Evolutionary conservation across 2,888 invertebrate species (phyloP), one percentile per base, ranked within the genome.

Genomic region (Cantharis flavilabris): DNA sequence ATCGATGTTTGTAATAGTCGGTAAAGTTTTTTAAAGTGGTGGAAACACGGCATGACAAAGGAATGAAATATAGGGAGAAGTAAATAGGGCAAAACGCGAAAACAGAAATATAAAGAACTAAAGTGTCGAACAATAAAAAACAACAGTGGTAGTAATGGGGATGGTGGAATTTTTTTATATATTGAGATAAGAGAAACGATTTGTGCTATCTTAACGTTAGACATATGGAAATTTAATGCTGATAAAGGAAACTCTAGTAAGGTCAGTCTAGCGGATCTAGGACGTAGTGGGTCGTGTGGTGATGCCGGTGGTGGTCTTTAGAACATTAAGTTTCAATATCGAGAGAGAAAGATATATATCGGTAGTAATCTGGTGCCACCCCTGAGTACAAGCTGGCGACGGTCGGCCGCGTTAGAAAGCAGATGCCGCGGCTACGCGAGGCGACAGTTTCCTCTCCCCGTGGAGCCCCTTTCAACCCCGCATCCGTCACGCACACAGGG

Each of bases 381-480:
- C 78, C 73, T 78, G 75, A 76, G 73, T 69, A 73, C 70, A 64
- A 72, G 71, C 76, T 78, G 78, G 78, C 78, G 80, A 79, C 81
- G 77, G 79, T 81, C 81, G 80, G 80, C 79, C 79, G 81, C 79
- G 77, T 75, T 76, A 64, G 79, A 77, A 80, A 80, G 78, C 80
- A 80, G 79, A 80, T 80, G 80, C 79, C 81, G 81, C 81, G 81
- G 80, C 80, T 81, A 80, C 79, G 82, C 80, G 80, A 80, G 77
- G 80, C 80, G 80, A 76, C 80, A 79, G 73, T 75, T 76, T 73
- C 80, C 80, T 76, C 76, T 71, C 78, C 78, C 79, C 23, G 20
- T 76, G 26, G 69, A 49, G 63, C 72, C 79, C 77, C 71, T 73
- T 70, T 63, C 76, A 73, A 73, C 79, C 77, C 77, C 75, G 77